phyloP scores from a whole-genome alignment of 92 coral and sea anemone genomes.

The Zoanthus solanderi region DNA sequence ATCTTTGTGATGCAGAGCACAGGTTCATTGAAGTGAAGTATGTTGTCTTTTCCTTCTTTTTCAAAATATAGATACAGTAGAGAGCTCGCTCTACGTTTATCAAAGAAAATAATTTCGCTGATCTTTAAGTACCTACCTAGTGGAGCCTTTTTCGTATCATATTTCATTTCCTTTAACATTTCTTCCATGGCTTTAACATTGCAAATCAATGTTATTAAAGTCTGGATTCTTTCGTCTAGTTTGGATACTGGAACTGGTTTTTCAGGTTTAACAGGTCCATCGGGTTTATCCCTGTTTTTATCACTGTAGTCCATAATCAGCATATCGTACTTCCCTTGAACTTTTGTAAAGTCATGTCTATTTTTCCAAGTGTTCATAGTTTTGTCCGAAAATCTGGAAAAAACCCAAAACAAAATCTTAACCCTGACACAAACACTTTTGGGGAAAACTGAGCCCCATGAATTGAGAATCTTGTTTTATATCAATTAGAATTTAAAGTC shows the following conservation, averaged over 20 bases:
- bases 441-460: too few relatives aligned
- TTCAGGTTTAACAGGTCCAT: slow-evolving; percentile 86
- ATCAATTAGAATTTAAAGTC: too few relatives aligned
- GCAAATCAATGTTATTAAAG: slow-evolving; percentile 87
- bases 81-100: background rate
- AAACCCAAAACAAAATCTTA: background rate
- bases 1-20: background rate
- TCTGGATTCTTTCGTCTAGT: slow-evolving; percentile 84
- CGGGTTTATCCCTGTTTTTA: slow-evolving; percentile 76
- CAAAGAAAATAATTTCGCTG: background rate
- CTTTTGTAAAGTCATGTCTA: slow-evolving; percentile 76
- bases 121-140: slow-evolving; percentile 72
- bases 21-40: too few relatives aligned
- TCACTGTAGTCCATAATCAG: slow-evolving; percentile 96
- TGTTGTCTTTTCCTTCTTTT: background rate
- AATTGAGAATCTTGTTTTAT: too few relatives aligned
- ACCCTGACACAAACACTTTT: too few relatives aligned
- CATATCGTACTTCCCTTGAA: slow-evolving; percentile 91
- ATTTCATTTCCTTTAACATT: slow-evolving; percentile 94
- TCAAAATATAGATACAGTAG: too few relatives aligned
- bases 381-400: slow-evolving; percentile 83
- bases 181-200: slow-evolving; percentile 97
- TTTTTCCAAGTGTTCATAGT: slow-evolving; percentile 93
- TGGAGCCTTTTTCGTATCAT: slow-evolving; percentile 95
- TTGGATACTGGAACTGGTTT: slow-evolving; percentile 78